Conservation (phyloP, 2,797 vertebrate species). For the Diceros bicornis region DNA sequence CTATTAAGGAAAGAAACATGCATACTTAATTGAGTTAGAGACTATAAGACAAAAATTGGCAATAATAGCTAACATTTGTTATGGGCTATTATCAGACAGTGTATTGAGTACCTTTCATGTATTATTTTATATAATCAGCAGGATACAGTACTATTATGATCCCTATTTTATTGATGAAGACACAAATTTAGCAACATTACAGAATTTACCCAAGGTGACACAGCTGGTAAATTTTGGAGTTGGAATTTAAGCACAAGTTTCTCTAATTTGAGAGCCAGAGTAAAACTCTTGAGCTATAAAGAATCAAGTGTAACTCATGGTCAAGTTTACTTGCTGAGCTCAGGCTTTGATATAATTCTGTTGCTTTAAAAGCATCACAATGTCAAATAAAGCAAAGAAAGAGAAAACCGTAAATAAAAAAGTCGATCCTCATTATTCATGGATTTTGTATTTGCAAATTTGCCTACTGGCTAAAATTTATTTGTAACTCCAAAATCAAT, state of each 20-base stretch:
- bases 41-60: background rate
- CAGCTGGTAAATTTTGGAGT: background rate
- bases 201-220: background rate
- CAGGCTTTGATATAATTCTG: background rate
- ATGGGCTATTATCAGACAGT: background rate
- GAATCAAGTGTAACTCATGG: background rate
- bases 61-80: background rate
- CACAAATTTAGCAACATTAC: background rate
- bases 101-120: background rate
- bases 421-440: too few species aligned
- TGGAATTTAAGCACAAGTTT: background rate
- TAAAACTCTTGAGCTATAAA: background rate
- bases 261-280: background rate
- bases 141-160: background rate
- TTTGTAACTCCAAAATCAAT: too few species aligned
- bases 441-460: too few species aligned
- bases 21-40: background rate
- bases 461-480: too few species aligned
- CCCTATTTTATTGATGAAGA: background rate
- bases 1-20: background rate
- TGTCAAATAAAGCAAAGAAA: background rate
- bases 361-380: background rate
- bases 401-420: too few species aligned
- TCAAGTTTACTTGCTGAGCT: background rate
- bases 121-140: background rate